Conservation (phyloP, 2,888 invertebrate species). For the Epinotia nisella region DNA sequence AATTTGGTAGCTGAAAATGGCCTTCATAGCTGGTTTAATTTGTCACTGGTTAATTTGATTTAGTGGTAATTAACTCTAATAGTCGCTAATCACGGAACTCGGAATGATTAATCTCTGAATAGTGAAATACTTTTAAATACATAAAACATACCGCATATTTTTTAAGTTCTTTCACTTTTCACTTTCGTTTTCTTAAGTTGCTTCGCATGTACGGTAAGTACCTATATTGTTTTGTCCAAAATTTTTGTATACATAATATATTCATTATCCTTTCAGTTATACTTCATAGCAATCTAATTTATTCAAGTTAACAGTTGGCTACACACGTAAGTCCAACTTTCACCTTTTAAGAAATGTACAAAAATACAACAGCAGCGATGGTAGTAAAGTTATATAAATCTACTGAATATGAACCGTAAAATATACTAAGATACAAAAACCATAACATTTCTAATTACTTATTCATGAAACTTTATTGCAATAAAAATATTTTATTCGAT, state of each 20-base stretch:
- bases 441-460: conserved; percentile 40
- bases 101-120: conserved; percentile 33
- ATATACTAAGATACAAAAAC: conserved; percentile 17
- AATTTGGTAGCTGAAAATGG: conserved; percentile 11
- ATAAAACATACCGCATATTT: conserved; percentile 47
- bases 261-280: neutral
- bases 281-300: neutral
- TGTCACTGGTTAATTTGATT: conserved; percentile 42
- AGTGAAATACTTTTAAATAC: conserved; percentile 47
- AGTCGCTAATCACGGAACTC: conserved; percentile 33
- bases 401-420: conserved; percentile 8
- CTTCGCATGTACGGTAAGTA: neutral
- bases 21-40: conserved; percentile 21
- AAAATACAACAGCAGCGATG: neutral
- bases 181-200: neutral
- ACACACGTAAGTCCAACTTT: neutral
- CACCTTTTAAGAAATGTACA: neutral
- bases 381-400: neutral
- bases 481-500: conserved; percentile 76
- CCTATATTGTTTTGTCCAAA: too few relatives aligned
- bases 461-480: conserved; percentile 53
- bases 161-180: neutral
- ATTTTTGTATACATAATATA: too few relatives aligned
- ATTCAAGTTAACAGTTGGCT: neutral
- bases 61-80: conserved; percentile 37